Evolutionary conservation across 2,113 vertebrate genomes (phyloP).

Genomic region (Mesembrinibis cayennensis): DNA sequence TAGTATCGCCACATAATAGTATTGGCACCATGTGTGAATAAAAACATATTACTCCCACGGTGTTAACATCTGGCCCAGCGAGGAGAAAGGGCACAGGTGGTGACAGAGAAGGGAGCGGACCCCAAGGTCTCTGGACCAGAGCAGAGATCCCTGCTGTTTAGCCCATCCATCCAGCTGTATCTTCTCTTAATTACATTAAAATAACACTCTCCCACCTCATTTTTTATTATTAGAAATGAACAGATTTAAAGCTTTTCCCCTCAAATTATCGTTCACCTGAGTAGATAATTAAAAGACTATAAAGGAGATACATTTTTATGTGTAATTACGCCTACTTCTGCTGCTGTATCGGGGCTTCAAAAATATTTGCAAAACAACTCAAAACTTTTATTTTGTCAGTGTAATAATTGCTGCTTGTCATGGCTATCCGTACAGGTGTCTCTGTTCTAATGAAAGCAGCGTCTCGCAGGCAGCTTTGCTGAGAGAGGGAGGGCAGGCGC

Average conservation of each 20-base stretch:
- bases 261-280: slow-evolving; percentile 73
- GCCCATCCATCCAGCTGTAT: not conserved
- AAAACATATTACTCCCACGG: rapidly evolving
- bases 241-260: slow-evolving; percentile 65
- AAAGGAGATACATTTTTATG: slow-evolving; percentile 60
- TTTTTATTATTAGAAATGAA: slow-evolving; percentile 63
- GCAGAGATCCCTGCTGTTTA: not conserved
- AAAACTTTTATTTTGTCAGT: slow-evolving; percentile 64
- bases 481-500: not conserved
- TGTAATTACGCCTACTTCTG: slow-evolving; percentile 62
- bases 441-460: not conserved
- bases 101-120: not conserved
- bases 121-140: not conserved
- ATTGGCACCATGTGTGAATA: not conserved
- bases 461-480: not conserved
- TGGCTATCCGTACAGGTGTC: not conserved
- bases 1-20: rapidly evolving
- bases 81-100: rapidly evolving
- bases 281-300: slow-evolving; percentile 71
- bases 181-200: slow-evolving; percentile 49
- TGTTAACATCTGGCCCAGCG: not conserved
- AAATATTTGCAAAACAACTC: slow-evolving; percentile 74
- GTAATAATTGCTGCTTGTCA: slow-evolving; percentile 61
- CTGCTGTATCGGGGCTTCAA: slow-evolving; percentile 18
- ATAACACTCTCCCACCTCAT: slow-evolving; percentile 27